Conservation (phyloP, 2,797 vertebrate genomes). For the Pantherophis alleghaniensis region DNA sequence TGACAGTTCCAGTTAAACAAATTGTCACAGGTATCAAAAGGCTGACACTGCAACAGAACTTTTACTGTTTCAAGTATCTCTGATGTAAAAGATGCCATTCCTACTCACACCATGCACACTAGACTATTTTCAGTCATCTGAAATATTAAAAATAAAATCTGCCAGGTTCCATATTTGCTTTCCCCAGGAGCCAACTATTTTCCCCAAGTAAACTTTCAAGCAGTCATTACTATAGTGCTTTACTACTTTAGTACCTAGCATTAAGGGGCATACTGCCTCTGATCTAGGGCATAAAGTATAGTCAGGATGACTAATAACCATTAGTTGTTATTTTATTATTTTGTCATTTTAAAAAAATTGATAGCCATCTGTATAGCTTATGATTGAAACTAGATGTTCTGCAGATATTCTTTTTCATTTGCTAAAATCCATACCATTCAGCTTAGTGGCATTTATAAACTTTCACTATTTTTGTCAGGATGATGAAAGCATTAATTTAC, state of each 20-base stretch:
- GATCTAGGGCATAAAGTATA: not conserved
- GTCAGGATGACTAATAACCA: not conserved
- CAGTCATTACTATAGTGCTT: not conserved
- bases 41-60: slow-evolving; percentile 51
- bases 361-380: not conserved
- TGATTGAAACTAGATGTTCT: not conserved
- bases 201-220: not conserved
- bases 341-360: not conserved
- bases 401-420: not conserved
- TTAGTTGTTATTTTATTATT: not conserved
- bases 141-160: not conserved
- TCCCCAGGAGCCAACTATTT: not conserved
- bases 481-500: not conserved
- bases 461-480: not conserved
- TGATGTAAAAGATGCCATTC: slow-evolving; percentile 67
- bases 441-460: not conserved
- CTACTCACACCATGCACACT: slow-evolving; percentile 68
- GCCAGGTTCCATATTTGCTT: not conserved
- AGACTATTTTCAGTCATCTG: slow-evolving; percentile 29
- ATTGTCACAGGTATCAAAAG: slow-evolving; percentile 51
- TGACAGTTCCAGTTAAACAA: slow-evolving; percentile 46
- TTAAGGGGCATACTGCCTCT: not conserved
- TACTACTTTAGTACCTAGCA: not conserved
- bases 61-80: slow-evolving; percentile 73
- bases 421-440: not conserved